A percentile compares a stretch with the other conserved stretches of the same genome.
phyloP scores from a whole-genome alignment of 64 coral and sea anemone genomes.

The Platygyra sinensis region DNA sequence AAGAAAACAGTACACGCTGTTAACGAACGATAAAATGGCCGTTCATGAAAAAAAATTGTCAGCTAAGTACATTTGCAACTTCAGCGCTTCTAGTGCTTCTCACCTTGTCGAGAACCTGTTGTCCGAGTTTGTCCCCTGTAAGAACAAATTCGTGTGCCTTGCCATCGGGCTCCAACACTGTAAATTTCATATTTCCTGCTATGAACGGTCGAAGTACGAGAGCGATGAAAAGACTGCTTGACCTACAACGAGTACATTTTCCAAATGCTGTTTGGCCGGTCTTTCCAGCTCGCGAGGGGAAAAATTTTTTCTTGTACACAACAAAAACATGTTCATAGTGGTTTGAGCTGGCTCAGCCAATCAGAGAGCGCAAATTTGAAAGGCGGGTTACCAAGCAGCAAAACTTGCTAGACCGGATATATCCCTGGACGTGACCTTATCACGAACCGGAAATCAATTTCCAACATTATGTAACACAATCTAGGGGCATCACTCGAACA shows the following conservation, averaged over 20 bases:
- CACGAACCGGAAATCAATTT: conserved; percentile 19
- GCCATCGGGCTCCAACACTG: conserved; percentile 50
- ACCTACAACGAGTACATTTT: conserved; percentile 14
- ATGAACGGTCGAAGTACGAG: background rate
- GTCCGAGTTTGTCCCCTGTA: conserved; percentile 70
- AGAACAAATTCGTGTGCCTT: conserved; percentile 64
- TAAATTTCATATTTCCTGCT: conserved; percentile 54
- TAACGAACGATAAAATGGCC: background rate
- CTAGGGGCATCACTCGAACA: too few relatives aligned
- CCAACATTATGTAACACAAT: conserved; percentile 17
- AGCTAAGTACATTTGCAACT: conserved; percentile 7
- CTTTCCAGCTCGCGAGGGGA: background rate
- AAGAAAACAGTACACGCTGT: background rate
- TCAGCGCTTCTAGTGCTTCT: conserved; percentile 45
- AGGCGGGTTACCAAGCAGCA: conserved; percentile 43
- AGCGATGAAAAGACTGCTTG: conserved; percentile 7
- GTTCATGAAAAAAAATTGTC: background rate
- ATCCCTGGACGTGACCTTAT: background rate
- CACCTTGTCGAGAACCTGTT: conserved; percentile 71
- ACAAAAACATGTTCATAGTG: conserved; percentile 42
- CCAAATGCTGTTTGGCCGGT: conserved; percentile 49
- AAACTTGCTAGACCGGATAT: conserved; percentile 74
- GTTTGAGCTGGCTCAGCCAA: conserved; percentile 46
- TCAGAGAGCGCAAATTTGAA: conserved; percentile 31
- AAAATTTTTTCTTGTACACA: conserved; percentile 22